phyloP scores from a whole-genome alignment of 1,140 invertebrate species.

The Drosophila navojoa region DNA sequence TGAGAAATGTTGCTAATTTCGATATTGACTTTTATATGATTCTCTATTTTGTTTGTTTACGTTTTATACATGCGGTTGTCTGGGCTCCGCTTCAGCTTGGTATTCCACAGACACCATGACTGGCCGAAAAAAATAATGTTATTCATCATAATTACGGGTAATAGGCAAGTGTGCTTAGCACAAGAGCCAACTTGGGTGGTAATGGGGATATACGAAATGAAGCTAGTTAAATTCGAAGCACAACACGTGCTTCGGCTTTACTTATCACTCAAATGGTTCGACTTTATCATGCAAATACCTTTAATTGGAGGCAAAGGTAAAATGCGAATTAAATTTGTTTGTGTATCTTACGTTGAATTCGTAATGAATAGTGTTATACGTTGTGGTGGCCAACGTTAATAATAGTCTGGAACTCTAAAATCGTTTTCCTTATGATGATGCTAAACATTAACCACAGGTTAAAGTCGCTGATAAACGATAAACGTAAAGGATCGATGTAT shows the following conservation, averaged over 20 bases:
- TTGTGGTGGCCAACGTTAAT: too few species aligned
- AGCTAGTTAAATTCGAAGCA: constrained; percentile 33
- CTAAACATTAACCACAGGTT: too few species aligned
- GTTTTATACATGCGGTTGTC: constrained; percentile 31
- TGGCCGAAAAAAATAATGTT: constrained; percentile 43
- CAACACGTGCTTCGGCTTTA: neutral
- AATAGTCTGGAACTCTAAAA: too few species aligned
- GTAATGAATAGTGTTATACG: too few species aligned
- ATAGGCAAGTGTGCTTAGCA: constrained; percentile 1
- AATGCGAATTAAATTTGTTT: too few species aligned
- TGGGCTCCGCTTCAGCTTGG: constrained; percentile 14
- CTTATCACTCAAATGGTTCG: neutral
- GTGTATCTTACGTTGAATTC: too few species aligned
- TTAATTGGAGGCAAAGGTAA: neutral
- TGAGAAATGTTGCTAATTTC: constrained; percentile 63
- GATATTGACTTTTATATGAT: constrained; percentile 48
- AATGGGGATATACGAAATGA: constrained; percentile 2
- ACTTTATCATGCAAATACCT: neutral
- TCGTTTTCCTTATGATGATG: too few species aligned
- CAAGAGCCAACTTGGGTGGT: constrained; percentile 29
- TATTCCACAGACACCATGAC: constrained; percentile 55
- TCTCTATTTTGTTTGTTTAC: constrained; percentile 55
- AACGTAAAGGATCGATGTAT: too few species aligned
- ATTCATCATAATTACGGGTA: constrained; percentile 48
- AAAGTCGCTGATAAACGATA: too few species aligned